Conservation (phyloP, 2,888 invertebrate genomes). For the Melanophora roralis region DNA sequence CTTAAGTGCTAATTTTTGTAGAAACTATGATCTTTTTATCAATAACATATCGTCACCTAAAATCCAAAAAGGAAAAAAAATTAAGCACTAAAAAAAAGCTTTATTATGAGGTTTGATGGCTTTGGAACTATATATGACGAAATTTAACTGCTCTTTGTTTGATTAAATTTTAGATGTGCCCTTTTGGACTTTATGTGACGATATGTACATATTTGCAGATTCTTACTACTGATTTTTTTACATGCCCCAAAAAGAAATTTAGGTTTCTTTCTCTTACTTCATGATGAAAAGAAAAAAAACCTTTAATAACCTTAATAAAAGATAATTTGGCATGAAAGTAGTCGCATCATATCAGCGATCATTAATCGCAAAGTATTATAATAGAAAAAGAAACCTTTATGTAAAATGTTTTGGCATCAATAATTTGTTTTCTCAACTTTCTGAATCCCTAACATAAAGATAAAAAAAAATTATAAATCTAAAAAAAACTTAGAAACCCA, state of each 20-base stretch:
- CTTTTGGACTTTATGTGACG: no score
- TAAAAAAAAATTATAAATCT: not conserved
- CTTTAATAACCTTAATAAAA: constrained; percentile 13
- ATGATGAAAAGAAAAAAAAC: not conserved
- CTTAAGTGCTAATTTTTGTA: no score
- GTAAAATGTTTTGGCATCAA: constrained; percentile 49
- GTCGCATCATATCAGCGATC: constrained; percentile 10
- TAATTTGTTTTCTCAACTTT: not conserved
- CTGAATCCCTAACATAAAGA: not conserved
- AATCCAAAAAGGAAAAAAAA: no score
- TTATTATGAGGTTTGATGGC: no score
- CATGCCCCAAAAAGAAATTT: not conserved
- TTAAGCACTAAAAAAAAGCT: no score
- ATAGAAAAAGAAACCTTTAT: constrained; percentile 8
- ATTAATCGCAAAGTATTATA: constrained; percentile 26
- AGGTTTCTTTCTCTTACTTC: not conserved
- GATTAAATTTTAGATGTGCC: no score
- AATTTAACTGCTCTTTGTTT: no score
- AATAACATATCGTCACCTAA: no score
- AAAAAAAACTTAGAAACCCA: not conserved
- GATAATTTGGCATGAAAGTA: constrained; percentile 38
- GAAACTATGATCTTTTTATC: no score
- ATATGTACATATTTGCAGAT: no score
- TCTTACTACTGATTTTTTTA: no score
- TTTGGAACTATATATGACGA: no score